phyloP scores from a whole-genome alignment of 2,113 vertebrate genomes.

The Crotalus helleri region DNA sequence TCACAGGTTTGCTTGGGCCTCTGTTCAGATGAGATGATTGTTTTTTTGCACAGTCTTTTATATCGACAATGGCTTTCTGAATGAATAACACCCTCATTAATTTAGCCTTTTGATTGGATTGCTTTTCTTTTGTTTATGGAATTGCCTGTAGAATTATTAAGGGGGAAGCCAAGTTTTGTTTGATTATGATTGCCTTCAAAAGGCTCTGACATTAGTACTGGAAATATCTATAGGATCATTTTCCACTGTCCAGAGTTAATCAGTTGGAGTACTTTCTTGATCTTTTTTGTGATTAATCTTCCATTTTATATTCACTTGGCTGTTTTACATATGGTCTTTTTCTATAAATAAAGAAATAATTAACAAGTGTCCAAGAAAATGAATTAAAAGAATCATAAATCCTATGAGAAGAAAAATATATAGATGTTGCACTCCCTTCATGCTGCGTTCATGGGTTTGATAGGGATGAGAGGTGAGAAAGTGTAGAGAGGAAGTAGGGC shows the following conservation, averaged over 20 bases:
- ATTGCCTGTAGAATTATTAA: background rate
- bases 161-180: background rate
- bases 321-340: background rate
- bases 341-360: background rate
- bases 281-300: background rate
- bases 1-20: background rate
- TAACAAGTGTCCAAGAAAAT: background rate
- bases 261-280: background rate
- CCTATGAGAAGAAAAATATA: background rate
- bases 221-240: background rate
- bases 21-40: background rate
- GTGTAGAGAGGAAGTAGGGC: too few species aligned
- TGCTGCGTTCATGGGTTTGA: too few species aligned
- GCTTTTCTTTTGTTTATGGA: background rate
- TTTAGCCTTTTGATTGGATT: background rate
- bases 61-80: background rate
- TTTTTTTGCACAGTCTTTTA: background rate
- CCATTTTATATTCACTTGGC: background rate
- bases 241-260: background rate
- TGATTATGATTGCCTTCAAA: background rate
- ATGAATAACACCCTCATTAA: background rate
- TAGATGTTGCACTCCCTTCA: background rate
- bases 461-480: too few species aligned
- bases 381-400: background rate
- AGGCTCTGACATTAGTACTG: background rate